Evolutionary conservation across 2,113 vertebrate genomes (phyloP).

Genomic region (Nipponia nippon): DNA sequence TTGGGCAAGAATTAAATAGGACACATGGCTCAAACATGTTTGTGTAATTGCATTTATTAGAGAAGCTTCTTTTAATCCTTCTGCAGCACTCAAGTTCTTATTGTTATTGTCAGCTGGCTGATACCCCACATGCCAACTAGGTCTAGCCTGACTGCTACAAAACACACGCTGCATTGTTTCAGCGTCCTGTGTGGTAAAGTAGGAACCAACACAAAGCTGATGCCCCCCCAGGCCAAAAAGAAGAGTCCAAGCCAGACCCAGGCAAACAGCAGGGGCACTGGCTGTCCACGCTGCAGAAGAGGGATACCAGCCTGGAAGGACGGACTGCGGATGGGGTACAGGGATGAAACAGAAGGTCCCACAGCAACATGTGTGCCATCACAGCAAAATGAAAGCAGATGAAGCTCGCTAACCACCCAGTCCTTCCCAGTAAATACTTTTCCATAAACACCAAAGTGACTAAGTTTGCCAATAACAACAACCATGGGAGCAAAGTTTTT

Average conservation of each 20-base stretch:
- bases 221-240: not conserved
- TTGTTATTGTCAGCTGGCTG: not conserved
- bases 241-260: not conserved
- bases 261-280: not conserved
- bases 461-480: conserved; percentile 31
- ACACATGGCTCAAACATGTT: not conserved
- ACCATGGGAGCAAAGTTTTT: conserved; percentile 12
- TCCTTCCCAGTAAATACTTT: conserved; percentile 15
- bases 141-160: not conserved
- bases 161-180: not conserved
- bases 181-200: fast-evolving
- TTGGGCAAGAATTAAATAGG: conserved; percentile 22
- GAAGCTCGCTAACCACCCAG: not conserved
- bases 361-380: not conserved
- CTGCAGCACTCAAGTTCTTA: not conserved
- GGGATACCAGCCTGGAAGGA: not conserved
- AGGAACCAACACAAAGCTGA: not conserved
- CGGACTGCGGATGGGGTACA: fast-evolving
- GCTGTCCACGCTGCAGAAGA: not conserved
- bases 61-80: conserved; percentile 20
- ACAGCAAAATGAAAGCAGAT: not conserved
- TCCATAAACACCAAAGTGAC: conserved; percentile 20
- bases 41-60: conserved; percentile 18
- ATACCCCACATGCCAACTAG: not conserved
- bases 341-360: not conserved